Evolutionary conservation across 2,113 vertebrate genomes (phyloP).

Genomic region (Setophaga coronata): DNA sequence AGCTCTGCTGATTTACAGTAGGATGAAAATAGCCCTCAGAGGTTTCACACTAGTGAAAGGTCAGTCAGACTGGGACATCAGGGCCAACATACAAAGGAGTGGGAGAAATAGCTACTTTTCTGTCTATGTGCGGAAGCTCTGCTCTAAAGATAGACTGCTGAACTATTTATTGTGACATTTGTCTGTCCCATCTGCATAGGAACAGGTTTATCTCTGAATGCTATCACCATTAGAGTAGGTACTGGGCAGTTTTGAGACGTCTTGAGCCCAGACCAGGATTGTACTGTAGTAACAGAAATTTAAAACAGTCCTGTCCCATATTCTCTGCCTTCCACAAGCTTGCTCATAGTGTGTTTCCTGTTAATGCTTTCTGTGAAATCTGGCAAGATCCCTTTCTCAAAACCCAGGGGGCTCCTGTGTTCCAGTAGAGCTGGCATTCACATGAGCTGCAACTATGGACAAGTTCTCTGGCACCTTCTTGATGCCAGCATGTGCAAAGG

Average conservation of each 20-base stretch:
- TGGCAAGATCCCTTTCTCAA: neutral
- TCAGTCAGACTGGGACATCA: neutral
- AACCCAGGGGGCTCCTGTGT: neutral
- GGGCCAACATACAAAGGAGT: neutral
- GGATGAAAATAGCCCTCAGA: constrained; percentile 21
- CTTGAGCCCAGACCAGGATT: neutral
- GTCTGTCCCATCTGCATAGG: neutral
- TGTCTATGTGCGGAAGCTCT: neutral
- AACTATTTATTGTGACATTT: neutral
- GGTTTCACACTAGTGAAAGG: constrained; percentile 1
- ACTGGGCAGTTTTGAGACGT: neutral
- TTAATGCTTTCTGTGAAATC: neutral
- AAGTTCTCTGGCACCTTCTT: neutral
- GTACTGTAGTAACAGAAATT: neutral
- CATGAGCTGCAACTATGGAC: neutral
- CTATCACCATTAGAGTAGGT: neutral
- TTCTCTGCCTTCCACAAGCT: neutral
- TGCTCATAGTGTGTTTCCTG: neutral
- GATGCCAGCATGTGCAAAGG: neutral
- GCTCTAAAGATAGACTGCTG: neutral
- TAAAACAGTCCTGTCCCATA: neutral
- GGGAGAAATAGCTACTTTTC: neutral
- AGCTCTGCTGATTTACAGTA: neutral
- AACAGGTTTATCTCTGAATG: neutral
- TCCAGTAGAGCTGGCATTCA: neutral